Evolutionary conservation across 2,797 vertebrate species (phyloP).

Genomic region (Anguilla anguilla): DNA sequence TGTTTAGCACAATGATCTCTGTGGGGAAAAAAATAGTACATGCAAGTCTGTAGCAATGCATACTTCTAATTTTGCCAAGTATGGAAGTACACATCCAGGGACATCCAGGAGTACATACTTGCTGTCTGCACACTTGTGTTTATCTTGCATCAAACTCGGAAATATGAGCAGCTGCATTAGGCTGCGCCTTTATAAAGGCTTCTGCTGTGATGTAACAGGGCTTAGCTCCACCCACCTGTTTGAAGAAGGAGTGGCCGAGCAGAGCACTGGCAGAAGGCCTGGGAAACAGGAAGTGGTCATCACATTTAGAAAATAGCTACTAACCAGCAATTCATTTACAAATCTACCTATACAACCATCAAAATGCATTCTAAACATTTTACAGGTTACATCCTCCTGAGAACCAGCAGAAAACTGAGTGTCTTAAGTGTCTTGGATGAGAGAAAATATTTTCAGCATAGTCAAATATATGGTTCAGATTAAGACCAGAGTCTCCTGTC

Average conservation of each 20-base stretch:
- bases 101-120: background rate
- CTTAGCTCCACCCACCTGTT: conserved; percentile 81
- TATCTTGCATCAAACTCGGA: background rate
- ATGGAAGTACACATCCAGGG: background rate
- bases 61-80: too few species aligned
- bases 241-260: conserved; percentile 92
- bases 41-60: too few species aligned
- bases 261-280: conserved; percentile 88
- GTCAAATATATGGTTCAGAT: background rate
- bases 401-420: too few species aligned
- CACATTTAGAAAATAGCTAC: background rate
- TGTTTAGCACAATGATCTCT: too few species aligned
- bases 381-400: background rate
- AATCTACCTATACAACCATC: background rate
- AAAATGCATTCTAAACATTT: background rate
- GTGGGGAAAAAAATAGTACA: too few species aligned
- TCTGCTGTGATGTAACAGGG: background rate
- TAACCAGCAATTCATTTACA: background rate
- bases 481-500: background rate
- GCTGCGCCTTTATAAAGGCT: background rate
- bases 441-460: background rate
- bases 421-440: too few species aligned
- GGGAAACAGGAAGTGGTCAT: conserved; percentile 29
- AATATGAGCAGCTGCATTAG: background rate
- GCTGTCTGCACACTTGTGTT: background rate